A percentile compares a stretch with the other conserved stretches of the same genome.
Evolutionary conservation across 2,888 invertebrate genomes (phyloP).

Genomic region (Gastracanthus pulcherrimus): DNA sequence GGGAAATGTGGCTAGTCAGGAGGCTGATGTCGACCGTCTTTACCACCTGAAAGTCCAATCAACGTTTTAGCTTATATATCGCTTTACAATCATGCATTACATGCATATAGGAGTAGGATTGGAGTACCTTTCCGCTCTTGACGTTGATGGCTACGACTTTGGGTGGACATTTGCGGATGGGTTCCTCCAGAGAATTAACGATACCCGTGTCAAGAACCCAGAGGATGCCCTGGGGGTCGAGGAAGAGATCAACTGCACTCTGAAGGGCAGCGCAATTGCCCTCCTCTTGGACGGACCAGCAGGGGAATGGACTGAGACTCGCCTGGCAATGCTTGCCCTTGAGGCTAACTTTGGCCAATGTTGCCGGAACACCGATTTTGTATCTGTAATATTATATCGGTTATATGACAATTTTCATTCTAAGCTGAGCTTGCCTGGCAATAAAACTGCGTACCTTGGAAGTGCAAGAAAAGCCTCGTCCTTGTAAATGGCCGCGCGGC

Average conservation of each 20-base stretch:
- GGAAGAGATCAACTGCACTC: slow-evolving; percentile 84
- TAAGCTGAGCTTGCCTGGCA: background rate
- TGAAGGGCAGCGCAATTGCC: slow-evolving; percentile 73
- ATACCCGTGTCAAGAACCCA: slow-evolving; percentile 88
- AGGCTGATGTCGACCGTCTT: slow-evolving; percentile 79
- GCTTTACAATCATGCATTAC: too few species aligned
- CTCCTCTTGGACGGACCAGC: slow-evolving; percentile 74
- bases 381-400: slow-evolving; percentile 72
- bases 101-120: too few species aligned
- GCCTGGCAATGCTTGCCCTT: slow-evolving; percentile 79
- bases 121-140: slow-evolving; percentile 79
- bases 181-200: slow-evolving; percentile 83
- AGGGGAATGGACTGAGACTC: slow-evolving; percentile 82
- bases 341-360: slow-evolving; percentile 80
- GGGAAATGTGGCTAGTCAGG: slow-evolving; percentile 78
- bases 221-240: slow-evolving; percentile 81
- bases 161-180: slow-evolving; percentile 83
- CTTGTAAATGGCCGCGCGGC: slow-evolving; percentile 81
- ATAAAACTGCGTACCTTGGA: slow-evolving; percentile 75
- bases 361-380: slow-evolving; percentile 81
- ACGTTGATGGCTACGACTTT: slow-evolving; percentile 84
- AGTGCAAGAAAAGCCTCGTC: slow-evolving; percentile 81
- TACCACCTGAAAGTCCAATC: slow-evolving; percentile 63
- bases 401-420: background rate
- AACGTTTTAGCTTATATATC: too few species aligned